Base-by-base conservation (phyloP, 2,113 vertebrate species). In the Odocoileus hemionus region DNA sequence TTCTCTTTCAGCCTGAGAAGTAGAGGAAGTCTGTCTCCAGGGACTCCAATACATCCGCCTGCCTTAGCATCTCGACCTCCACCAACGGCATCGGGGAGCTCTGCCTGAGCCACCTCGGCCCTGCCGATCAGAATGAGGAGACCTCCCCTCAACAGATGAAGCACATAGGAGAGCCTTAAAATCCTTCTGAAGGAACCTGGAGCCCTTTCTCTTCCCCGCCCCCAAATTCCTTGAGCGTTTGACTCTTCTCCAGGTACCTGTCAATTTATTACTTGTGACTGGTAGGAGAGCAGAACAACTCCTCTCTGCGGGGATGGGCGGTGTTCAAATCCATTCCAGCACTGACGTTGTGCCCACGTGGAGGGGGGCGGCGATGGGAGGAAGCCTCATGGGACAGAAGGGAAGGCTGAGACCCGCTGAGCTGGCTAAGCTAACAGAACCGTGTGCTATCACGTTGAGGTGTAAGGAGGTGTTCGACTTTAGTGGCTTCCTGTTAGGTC, bases 331-430 rank as follows among this genome's bases (percentile, higher is more conserved):
- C 26, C 39, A 6, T 12, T 0, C 28, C 16, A 7, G 30, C 2
- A 1, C 0, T 26, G 86, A 9, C 1, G 0, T 5, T 14, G 52
- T 5, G 4, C 45, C 19, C 26, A 5, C 1, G 0, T 11, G 78
- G 23, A 79, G 33, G 10, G 6, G 61, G 28, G 80, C 28, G 4
- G 17, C 5, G 26, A 36, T 30, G 30, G 83, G 55, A 23, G 5
- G 21, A 13, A 47, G 13, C 47, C 23, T 74, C 57, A 1, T 0
- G 1, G 39, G 52, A 36, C 61, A 36, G 50, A 70, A 47, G 33
- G 45, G 26, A 14, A 67, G 4, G 5, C 13, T 36, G 23, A 70
- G 7, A 30, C 12, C 80, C 6, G 10, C 55, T 9, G 47, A 83
- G 15, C 33, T 33, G 10, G 50, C 39, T 70, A 9, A 70, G 36